Conservation (phyloP, 2,888 invertebrate genomes). For the Plemyria rubiginata region DNA sequence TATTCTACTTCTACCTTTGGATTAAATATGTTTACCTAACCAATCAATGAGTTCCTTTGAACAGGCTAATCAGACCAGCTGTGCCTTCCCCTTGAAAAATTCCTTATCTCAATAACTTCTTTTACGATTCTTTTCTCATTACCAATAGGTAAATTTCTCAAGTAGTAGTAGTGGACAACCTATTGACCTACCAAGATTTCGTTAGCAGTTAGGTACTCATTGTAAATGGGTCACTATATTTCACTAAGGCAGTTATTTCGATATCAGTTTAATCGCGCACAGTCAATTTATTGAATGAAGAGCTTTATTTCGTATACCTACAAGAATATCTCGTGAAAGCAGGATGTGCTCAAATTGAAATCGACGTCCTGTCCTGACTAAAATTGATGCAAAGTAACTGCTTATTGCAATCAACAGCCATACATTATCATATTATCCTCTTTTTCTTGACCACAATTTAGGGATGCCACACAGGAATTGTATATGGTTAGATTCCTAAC, state of each 20-base stretch:
- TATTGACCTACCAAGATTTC: conserved; percentile 13
- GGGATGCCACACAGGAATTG: conserved; percentile 43
- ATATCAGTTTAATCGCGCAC: conserved; percentile 15
- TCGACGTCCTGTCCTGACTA: conserved; percentile 75
- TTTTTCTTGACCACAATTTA: conserved; percentile 59
- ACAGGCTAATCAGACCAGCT: too few species aligned
- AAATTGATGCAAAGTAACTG: conserved; percentile 76
- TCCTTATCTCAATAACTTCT: too few species aligned
- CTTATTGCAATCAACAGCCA: conserved; percentile 77
- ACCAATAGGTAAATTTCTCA: too few species aligned
- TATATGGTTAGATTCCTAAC: background rate
- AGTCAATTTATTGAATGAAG: conserved; percentile 25
- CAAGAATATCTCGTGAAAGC: conserved; percentile 74
- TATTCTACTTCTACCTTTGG: too few species aligned
- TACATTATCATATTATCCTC: conserved; percentile 69
- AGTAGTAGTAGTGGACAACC: too few species aligned
- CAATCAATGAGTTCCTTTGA: too few species aligned
- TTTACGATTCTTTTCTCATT: too few species aligned
- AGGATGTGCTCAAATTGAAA: conserved; percentile 82
- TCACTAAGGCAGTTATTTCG: conserved; percentile 16
- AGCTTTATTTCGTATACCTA: conserved; percentile 31
- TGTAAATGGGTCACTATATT: conserved; percentile 17
- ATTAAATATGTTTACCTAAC: too few species aligned
- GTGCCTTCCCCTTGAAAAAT: too few species aligned
- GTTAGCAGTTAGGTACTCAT: conserved; percentile 22